phyloP scores from a whole-genome alignment of 2,797 vertebrate genomes.

The Aulostomus chinensis region DNA sequence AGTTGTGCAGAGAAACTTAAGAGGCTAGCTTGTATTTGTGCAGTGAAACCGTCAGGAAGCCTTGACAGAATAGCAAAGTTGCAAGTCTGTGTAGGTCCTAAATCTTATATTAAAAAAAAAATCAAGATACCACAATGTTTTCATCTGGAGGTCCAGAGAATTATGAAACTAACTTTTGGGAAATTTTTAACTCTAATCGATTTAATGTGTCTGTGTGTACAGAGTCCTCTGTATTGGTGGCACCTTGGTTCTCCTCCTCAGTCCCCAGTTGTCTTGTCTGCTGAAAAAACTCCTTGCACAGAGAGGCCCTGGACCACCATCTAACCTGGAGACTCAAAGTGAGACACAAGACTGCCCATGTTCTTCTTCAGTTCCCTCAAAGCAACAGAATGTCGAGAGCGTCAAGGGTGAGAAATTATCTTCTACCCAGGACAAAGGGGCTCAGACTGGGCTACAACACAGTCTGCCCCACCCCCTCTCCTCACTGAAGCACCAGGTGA shows the following conservation, averaged over 20 bases:
- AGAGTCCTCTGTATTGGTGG: constrained; percentile 88
- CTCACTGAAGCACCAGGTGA: constrained; percentile 74
- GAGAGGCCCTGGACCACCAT: constrained; percentile 15
- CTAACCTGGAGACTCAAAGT: constrained; percentile 20
- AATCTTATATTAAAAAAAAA: too few relatives aligned
- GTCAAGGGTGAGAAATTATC: too few relatives aligned
- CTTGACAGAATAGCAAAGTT: too few relatives aligned
- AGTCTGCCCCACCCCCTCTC: constrained; percentile 6
- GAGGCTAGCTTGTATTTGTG: too few relatives aligned
- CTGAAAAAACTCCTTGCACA: constrained; percentile 60
- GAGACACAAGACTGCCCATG: constrained; percentile 7
- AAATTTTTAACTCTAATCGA: too few relatives aligned
- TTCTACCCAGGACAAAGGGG: constrained; percentile 9
- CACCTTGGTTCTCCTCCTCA: constrained; percentile 85
- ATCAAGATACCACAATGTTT: too few relatives aligned
- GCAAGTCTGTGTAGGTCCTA: too few relatives aligned
- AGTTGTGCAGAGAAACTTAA: too few relatives aligned
- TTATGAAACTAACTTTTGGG: too few relatives aligned
- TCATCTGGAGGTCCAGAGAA: too few relatives aligned
- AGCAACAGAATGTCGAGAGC: constrained; percentile 47
- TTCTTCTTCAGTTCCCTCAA: constrained; percentile 45
- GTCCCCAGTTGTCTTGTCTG: constrained; percentile 76
- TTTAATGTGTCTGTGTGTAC: constrained; percentile 18
- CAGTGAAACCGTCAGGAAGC: too few relatives aligned
- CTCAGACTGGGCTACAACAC: constrained; percentile 6